These are phyloP conservation scores for Crotalus viridis DNA, from an alignment of 2,113 vertebrate genomes.

Conservation along the genomic window DNA sequence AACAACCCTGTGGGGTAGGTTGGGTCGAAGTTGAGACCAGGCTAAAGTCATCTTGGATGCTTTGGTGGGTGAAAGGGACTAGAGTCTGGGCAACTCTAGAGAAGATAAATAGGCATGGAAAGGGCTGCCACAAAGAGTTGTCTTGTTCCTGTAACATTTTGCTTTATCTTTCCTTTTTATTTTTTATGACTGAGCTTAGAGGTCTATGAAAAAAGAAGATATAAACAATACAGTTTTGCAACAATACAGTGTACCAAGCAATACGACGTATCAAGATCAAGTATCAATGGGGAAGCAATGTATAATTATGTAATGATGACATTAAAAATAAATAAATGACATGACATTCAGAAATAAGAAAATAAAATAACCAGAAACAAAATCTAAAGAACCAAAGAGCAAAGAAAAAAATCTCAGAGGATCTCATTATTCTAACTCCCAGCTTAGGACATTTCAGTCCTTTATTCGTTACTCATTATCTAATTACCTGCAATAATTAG, in stretches of 20 bases:
- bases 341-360: neutral
- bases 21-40: neutral
- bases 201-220: neutral
- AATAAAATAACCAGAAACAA: neutral
- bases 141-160: neutral
- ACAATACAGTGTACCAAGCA: neutral
- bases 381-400: neutral
- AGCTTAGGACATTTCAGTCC: neutral
- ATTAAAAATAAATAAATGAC: neutral
- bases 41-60: neutral
- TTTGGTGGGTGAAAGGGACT: neutral
- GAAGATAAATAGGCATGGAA: neutral
- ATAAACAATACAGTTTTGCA: neutral
- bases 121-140: neutral
- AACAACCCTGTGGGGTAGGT: neutral
- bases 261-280: neutral
- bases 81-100: neutral
- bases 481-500: neutral
- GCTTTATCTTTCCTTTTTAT: neutral
- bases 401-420: neutral
- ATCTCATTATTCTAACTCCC: neutral
- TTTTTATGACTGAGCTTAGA: neutral
- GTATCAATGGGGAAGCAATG: neutral
- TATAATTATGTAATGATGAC: neutral
- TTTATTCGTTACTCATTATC: neutral